A percentile compares a stretch with the other conserved stretches of the same genome.
Conservation (phyloP, 1,140 invertebrate species). For the Euwallacea fornicatus region DNA sequence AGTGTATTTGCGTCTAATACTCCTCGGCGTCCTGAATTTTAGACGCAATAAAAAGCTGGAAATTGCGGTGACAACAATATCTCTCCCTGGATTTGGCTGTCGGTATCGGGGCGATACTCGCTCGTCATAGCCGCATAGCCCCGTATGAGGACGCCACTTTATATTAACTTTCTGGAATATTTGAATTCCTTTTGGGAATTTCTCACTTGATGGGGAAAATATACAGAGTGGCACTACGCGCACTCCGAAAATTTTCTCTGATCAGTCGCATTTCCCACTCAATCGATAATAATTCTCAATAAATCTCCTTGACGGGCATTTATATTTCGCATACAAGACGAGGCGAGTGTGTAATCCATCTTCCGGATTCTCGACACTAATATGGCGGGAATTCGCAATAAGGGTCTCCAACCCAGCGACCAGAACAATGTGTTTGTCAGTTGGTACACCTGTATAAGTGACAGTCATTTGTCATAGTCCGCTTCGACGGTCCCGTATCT, state of each 20-base stretch:
- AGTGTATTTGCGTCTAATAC: too few relatives aligned
- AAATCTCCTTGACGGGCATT: conserved; percentile 23
- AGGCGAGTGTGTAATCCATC: conserved; percentile 19
- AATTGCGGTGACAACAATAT: background rate
- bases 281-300: conserved; percentile 20
- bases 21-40: background rate
- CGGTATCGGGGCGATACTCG: background rate
- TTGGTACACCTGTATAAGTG: conserved; percentile 26
- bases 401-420: conserved; percentile 14
- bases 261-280: background rate
- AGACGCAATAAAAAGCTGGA: background rate
- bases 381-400: conserved; percentile 29
- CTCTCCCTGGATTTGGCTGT: background rate
- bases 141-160: background rate
- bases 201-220: background rate
- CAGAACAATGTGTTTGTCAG: conserved; percentile 21
- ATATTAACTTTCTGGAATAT: background rate
- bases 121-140: background rate
- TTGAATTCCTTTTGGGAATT: conserved; percentile 4
- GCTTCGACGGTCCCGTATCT: background rate
- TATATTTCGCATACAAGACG: conserved; percentile 20
- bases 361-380: conserved; percentile 19
- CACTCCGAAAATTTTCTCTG: too few relatives aligned
- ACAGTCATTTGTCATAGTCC: conserved; percentile 19
- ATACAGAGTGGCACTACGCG: too few relatives aligned